Base-by-base conservation (phyloP, 2,113 vertebrate species). In the Pionites leucogaster region DNA sequence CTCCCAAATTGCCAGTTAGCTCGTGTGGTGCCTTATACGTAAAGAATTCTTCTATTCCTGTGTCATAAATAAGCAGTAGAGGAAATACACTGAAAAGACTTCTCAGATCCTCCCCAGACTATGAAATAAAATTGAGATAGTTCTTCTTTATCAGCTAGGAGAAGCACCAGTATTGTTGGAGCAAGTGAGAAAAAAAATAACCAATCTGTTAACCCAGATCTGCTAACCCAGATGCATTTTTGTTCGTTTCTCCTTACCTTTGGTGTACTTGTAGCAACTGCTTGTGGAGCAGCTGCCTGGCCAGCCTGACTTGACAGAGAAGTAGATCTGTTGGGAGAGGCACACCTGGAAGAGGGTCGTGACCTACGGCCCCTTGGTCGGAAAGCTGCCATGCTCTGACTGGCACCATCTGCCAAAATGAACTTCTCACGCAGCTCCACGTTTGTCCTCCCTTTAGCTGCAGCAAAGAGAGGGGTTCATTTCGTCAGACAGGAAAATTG, bases 391-490 rank as follows among this genome's bases (percentile, higher is more conserved):
- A 99, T 99, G 93, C 98, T 98, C 96, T 99, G 99, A 69, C 98
- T 99, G 96, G 99, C 98, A 52, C 99, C 99, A 22, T 99, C 99
- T 7, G 99, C 99, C 91, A 99, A 95, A 88, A 99, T 99, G 97
- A 99, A 99, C 97, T 99, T 99, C 92, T 99, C 99, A 6, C 99
- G 98, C 47, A 99, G 98, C 93, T 99, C 99, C 97, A 99, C 80
- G 8, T 99, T 99, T 24, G 99, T 99, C 90, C 99, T 98, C 86
- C 99, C 99, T 98, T 99, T 99, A 63, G 99, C 99, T 99, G 90
- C 57, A 96, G 95, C 19, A 95, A 47, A 86, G 24, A 93, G 86
- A 90, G 64, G 57, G 16, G 70, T 49, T 33, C 42, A 28, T 65
- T 82, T 81, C 94, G 70, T 82, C 15, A 39, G 23, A 89, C 8